Conservation (phyloP, 2,797 vertebrate species). For the Mormyrops attenuatus region DNA sequence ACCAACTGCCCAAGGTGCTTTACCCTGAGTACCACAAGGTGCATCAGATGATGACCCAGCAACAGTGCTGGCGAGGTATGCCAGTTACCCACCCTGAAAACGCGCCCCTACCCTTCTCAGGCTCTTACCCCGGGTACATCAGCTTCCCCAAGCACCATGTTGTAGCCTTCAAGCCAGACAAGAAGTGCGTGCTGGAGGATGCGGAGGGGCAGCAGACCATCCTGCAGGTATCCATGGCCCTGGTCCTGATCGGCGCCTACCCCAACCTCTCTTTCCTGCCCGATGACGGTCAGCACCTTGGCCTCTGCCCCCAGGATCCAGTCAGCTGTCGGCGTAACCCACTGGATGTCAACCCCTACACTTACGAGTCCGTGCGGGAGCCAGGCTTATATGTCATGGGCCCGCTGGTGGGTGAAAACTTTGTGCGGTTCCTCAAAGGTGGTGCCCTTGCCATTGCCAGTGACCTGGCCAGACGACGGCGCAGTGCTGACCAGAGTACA, state of each 20-base stretch:
- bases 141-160: slow-evolving; percentile 64
- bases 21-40: slow-evolving; percentile 79
- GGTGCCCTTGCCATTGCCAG: slow-evolving; percentile 65
- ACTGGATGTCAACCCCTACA: slow-evolving; percentile 63
- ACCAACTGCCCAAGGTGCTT: slow-evolving; percentile 71
- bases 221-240: slow-evolving; percentile 62
- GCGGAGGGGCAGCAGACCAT: slow-evolving; percentile 46
- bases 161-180: slow-evolving; percentile 52
- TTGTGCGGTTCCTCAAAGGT: slow-evolving; percentile 72
- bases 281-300: slow-evolving; percentile 47
- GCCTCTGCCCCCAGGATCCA: slow-evolving; percentile 42
- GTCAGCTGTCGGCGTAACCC: slow-evolving; percentile 68
- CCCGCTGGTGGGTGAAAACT: slow-evolving; percentile 72
- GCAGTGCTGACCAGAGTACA: slow-evolving; percentile 15
- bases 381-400: slow-evolving; percentile 69
- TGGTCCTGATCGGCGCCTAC: slow-evolving; percentile 68
- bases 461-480: slow-evolving; percentile 46
- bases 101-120: slow-evolving; percentile 11
- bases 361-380: slow-evolving; percentile 48
- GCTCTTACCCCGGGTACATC: slow-evolving; percentile 63
- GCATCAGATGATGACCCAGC: slow-evolving; percentile 75
- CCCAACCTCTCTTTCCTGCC: slow-evolving; percentile 65
- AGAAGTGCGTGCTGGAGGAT: slow-evolving; percentile 61
- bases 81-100: background rate
- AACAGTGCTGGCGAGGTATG: slow-evolving; percentile 47